Percentiles rank a stretch among this genome's conserved stretches.
Conservation (phyloP, 1,140 invertebrate genomes). For the Pseudomyrmex cubaensis region DNA sequence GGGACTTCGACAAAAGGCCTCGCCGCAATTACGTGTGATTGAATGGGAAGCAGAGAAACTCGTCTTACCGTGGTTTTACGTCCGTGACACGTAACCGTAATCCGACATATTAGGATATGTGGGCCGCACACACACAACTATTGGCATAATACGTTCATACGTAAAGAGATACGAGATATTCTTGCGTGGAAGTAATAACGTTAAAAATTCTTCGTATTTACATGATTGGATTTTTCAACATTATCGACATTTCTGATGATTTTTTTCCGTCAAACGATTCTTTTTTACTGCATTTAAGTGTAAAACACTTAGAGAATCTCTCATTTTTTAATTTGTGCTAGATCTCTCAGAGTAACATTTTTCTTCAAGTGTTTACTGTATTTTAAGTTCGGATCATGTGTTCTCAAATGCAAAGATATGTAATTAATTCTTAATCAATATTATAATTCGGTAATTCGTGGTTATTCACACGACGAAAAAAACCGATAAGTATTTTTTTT, state of each 20-base stretch:
- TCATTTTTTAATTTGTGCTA: no score
- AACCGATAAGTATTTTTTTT: no score
- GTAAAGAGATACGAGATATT: not conserved
- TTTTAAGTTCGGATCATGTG: no score
- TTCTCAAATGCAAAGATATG: no score
- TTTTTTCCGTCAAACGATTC: no score
- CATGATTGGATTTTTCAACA: not conserved
- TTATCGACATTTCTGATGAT: not conserved
- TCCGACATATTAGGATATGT: conserved; percentile 57
- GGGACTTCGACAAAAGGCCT: conserved; percentile 50
- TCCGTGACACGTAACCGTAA: conserved; percentile 55
- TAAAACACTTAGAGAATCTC: no score
- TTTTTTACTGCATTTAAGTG: no score
- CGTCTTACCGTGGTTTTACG: conserved; percentile 47
- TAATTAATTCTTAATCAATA: no score
- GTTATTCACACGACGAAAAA: no score
- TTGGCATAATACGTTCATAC: not conserved
- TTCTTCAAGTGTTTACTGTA: no score
- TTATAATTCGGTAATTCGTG: no score
- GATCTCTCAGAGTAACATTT: no score
- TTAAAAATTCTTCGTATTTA: not conserved
- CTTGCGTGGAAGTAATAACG: not conserved
- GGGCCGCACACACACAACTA: conserved; percentile 24
- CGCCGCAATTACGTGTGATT: conserved; percentile 57
- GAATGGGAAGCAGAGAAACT: conserved; percentile 52